Evolutionary conservation across 1,140 invertebrate species (phyloP), one percentile per base, ranked within the genome.

Genomic region (Cyphomyrmex costatus): DNA sequence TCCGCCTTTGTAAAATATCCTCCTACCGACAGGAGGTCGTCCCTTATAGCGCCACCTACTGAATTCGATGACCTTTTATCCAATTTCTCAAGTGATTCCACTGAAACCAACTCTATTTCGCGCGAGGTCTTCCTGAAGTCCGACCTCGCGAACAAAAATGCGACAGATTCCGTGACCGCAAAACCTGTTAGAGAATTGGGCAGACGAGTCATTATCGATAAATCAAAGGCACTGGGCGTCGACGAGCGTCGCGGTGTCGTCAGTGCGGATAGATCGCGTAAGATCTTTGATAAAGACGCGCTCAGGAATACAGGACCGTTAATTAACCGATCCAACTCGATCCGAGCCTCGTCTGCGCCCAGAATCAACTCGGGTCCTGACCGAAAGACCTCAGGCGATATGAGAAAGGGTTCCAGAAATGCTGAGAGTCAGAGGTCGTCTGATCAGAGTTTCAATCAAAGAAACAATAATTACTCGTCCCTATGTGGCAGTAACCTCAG

Each of bases 1-100:
- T 95, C 95, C 21, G 95, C 95, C 10, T 96, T 95, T 86, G 93
- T 91, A 6, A 94, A 94, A 92, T 95, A 95, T 76, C 90, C 92
- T 8, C 10, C 61, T 5, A 42, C 74, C 1, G 65, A 82, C 0
- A 95, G 93, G 79, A 92, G 94, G 0, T 66, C 87, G 3, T 95
- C 95, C n/a, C 87, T 95, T 8, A 95, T 95, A 74, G 94, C 94
- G 3, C 95, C 95, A 0, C 95, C 95, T 0, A 76, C 87, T 2
- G 93, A 93, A 82, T 96, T 95, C 84, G 94, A 95, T 80, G 95
- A 95, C 53, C 78, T 91, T 12, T 87, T 82, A 0, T 92, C 92
- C 0, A 93, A 93, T 14, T 92, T 93, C 33, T 94, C 94, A 3
- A 94, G 92, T 78, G 93, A 95, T n/a, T 94, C 93, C 16, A 92